phyloP scores from a whole-genome alignment of 2,888 invertebrate genomes.

The Myopa tessellatipennis region DNA sequence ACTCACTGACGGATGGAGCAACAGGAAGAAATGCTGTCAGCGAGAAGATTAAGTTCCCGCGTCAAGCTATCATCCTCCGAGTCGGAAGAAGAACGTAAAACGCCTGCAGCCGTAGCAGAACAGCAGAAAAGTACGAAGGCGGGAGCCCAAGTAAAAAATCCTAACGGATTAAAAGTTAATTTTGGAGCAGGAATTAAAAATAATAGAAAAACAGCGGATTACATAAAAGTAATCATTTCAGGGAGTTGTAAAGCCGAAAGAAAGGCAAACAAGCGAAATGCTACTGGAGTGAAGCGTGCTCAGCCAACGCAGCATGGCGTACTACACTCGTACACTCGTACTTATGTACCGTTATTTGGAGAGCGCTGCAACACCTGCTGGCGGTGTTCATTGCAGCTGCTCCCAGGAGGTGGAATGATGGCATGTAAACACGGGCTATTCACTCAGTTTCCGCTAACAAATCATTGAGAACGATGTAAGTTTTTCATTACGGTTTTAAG shows the following conservation, averaged over 20 bases:
- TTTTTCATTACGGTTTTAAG: too few species aligned
- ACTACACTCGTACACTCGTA: too few species aligned
- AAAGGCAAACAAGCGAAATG: background rate
- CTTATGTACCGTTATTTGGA: too few species aligned
- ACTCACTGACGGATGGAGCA: background rate
- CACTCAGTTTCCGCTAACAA: too few species aligned
- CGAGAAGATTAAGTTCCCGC: conserved; percentile 10
- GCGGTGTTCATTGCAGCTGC: too few species aligned
- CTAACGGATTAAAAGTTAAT: conserved; percentile 43
- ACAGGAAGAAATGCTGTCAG: conserved; percentile 32
- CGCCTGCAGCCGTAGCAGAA: conserved; percentile 2
- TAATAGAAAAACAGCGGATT: conserved; percentile 4
- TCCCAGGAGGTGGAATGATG: too few species aligned
- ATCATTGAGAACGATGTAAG: too few species aligned
- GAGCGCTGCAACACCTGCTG: too few species aligned
- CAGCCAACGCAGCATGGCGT: too few species aligned
- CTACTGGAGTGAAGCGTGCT: background rate
- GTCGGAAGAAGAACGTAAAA: background rate
- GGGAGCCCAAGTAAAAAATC: conserved; percentile 28
- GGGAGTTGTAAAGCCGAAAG: background rate
- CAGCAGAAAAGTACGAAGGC: background rate
- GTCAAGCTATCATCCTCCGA: conserved; percentile 10
- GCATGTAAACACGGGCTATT: too few species aligned
- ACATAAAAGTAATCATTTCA: background rate
- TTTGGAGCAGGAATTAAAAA: conserved; percentile 24